Base-by-base conservation (phyloP, 2,888 invertebrate genomes). In the Eumacrocentrus americanus region DNA sequence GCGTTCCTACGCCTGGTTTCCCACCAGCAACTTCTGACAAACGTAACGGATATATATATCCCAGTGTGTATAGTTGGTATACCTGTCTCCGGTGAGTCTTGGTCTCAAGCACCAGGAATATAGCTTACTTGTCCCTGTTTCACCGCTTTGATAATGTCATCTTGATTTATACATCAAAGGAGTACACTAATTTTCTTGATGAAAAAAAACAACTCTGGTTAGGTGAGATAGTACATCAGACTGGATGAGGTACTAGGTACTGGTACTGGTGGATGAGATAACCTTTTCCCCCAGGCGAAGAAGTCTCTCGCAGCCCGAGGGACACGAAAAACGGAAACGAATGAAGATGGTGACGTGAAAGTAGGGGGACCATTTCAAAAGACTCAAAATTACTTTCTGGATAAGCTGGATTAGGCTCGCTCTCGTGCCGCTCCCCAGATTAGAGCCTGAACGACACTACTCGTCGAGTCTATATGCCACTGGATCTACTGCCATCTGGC, bases 341-440 rank as follows among this genome's bases (percentile, higher is more conserved):
- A 61, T 54, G 54, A 58, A 53, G 61, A 55, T 40, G 51, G 37
- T 42, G 54, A 47, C 48, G 57, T 52, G 65, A 18, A 25, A 46
- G 51, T 64, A 60, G 63, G 61, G 57, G 70, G 68, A 66, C 71
- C 73, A 74, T 84, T 84, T 85, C 82, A 85, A 84, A 85, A 84
- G 84, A 84, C 83, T 84, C 84, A 84, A 84, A 85, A 85, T 85
- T 85, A 84, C 85, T 85, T 84, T 84, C 84, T 83, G 84, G 84
- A 84, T 84, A 84, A 84, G 85, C 84, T 84, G 84, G 84, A 84
- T 84, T 84, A 84, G 84, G 82, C 82, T 82, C 81, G 81, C 77
- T 75, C 76, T 74, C 77, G 73, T 74, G 72, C 74, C 73, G 74
- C 75, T 75, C 71, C 74, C 76, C 74, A 78, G 79, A 79, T 80